Conservation (phyloP, 2,888 invertebrate genomes). For the Cerceris rybyensis region DNA sequence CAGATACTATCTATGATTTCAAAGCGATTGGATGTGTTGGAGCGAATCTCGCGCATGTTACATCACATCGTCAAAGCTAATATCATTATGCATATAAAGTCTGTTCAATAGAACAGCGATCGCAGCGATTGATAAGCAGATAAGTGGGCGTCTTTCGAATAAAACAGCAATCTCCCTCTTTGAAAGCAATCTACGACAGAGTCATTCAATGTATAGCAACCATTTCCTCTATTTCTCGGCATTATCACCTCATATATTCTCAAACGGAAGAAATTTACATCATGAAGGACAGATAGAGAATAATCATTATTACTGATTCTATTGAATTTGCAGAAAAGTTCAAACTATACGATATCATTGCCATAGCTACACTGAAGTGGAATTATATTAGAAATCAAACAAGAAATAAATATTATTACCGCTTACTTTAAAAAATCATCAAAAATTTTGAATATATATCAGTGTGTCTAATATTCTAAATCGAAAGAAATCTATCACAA, state of each 20-base stretch:
- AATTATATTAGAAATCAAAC: too few species aligned
- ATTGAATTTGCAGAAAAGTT: too few species aligned
- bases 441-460: background rate
- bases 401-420: too few species aligned
- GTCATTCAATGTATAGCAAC: background rate
- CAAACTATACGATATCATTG: too few species aligned
- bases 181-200: background rate
- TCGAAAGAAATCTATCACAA: background rate
- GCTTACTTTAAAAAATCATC: background rate
- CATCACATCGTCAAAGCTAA: constrained; percentile 40
- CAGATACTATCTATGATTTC: background rate
- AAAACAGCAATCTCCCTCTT: constrained; percentile 48
- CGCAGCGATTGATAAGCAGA: constrained; percentile 44
- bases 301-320: too few species aligned
- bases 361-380: too few species aligned
- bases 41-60: constrained; percentile 16
- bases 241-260: too few species aligned
- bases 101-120: constrained; percentile 32
- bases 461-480: background rate
- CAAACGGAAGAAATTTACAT: too few species aligned
- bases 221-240: background rate
- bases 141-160: constrained; percentile 46
- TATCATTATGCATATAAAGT: constrained; percentile 39
- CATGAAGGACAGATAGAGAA: too few species aligned
- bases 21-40: constrained; percentile 27